These are phyloP conservation scores for Meles meles DNA, from an alignment of 2,113 vertebrate genomes.

Conservation along the genomic window DNA sequence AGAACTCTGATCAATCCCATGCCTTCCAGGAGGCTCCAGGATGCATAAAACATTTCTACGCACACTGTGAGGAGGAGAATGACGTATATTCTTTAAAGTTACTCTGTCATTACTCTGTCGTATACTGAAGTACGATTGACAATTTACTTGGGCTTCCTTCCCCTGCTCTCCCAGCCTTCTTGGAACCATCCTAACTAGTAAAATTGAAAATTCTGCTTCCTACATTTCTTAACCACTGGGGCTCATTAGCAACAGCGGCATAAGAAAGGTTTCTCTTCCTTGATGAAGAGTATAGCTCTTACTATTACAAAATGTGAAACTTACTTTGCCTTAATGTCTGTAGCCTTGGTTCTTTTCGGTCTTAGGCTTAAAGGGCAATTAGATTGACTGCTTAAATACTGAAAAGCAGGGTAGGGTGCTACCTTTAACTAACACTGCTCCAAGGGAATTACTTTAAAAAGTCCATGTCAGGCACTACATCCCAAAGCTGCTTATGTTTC, in stretches of 20 bases:
- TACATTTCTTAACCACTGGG: not conserved
- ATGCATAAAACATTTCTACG: not conserved
- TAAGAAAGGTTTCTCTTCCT: constrained; percentile 45
- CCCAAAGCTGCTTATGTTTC: constrained; percentile 83
- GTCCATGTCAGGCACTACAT: constrained; percentile 79
- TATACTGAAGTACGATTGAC: not conserved
- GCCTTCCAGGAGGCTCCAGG: not conserved
- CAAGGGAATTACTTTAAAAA: constrained; percentile 78
- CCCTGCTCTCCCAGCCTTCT: constrained; percentile 19
- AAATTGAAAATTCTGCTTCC: constrained; percentile 4
- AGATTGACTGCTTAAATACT: constrained; percentile 72
- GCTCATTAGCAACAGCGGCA: constrained; percentile 3
- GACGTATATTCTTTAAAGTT: not conserved
- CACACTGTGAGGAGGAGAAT: not conserved
- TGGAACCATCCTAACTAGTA: not conserved
- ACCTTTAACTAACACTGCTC: constrained; percentile 80
- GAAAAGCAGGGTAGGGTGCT: constrained; percentile 73
- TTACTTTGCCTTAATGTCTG: constrained; percentile 76
- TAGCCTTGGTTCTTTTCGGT: constrained; percentile 74
- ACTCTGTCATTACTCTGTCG: not conserved
- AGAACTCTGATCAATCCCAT: not conserved
- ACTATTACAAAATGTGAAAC: constrained; percentile 35
- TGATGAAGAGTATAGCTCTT: not conserved
- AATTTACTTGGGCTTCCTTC: constrained; percentile 38
- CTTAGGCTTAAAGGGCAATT: constrained; percentile 72